Base-by-base conservation (phyloP, 2,797 vertebrate species). In the Oryzias dopingdopingensis region DNA sequence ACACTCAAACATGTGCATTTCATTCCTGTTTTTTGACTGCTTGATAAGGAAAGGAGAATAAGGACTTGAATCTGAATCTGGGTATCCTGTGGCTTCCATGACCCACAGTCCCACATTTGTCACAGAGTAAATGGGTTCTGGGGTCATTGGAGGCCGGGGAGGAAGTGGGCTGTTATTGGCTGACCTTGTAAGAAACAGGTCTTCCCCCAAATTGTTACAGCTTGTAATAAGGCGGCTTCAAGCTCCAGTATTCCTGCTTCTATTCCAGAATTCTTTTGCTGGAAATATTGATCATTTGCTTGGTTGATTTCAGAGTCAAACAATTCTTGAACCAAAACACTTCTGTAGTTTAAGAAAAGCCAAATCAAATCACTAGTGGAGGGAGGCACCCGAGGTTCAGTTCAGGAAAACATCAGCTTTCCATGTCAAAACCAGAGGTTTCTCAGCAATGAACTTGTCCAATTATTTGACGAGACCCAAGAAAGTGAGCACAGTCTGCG, bases 301-400 rank as follows among this genome's bases (percentile, higher is more conserved):
- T 86, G 81, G 83, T 80, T 86, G 84, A 80, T 86, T 91, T 90
- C 80, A 77, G 86, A 86, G 78, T 77, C 52, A 66, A 80, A 81
- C 84, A 81, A 85, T 91, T 92, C 88, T 90, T 85, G 85, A 73
- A 88, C 77, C 82, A 86, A 89, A 90, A 92, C 82, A 77, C 89
- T 90, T 84, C 90, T 89, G 78, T 88, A 75, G 88, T 74, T 82
- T 77, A 85, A 78, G 70, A 76, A 70, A 75, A 69, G 87, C 86
- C 89, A 91, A 92, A 89, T 81, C 80, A 91, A 91, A 91, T 80
- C 76, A 56, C 74, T 61, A 49, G 68, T 84, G 82, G 76, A 88
- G 89, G 81, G 85, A 87, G 79, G 82, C 88, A 79, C 77, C 76
- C 79, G 32, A 79, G 79, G 67, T 88, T 88, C 76, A 79, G 64